Conservation (phyloP, 2,113 vertebrate species). For the Saccopteryx leptura region DNA sequence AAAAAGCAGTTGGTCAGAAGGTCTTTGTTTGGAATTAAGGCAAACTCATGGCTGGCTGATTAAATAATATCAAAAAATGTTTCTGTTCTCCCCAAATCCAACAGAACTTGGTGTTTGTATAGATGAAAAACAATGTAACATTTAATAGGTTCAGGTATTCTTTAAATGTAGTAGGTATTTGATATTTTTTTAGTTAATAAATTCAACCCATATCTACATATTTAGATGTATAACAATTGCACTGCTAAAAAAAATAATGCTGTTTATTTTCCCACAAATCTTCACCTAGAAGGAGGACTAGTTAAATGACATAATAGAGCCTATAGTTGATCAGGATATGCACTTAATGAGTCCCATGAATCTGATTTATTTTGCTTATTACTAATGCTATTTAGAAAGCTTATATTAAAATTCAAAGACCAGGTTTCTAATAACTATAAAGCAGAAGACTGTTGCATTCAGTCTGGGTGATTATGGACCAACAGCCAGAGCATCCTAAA, state of each 20-base stretch:
- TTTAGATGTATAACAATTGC: background rate
- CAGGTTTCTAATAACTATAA: background rate
- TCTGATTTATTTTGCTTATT: background rate
- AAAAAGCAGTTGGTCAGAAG: background rate
- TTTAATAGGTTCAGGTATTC: conserved; percentile 5
- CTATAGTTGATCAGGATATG: background rate
- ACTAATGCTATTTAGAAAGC: background rate
- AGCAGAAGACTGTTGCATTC: background rate
- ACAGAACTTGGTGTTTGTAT: background rate
- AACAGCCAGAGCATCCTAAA: background rate
- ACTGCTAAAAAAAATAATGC: background rate
- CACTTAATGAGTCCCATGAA: background rate
- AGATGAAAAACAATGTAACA: conserved; percentile 23
- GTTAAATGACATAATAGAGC: background rate
- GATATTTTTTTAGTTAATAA: background rate
- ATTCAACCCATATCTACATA: background rate
- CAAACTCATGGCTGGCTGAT: background rate
- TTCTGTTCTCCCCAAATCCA: conserved; percentile 53
- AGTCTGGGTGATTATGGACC: background rate
- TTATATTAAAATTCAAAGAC: background rate
- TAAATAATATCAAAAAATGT: conserved; percentile 48
- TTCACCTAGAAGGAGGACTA: background rate
- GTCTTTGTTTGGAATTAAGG: conserved; percentile 39
- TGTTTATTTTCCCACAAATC: background rate
- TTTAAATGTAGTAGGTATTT: background rate